A percentile compares a stretch with the other conserved stretches of the same genome.
Evolutionary conservation across 2,113 vertebrate genomes (phyloP).

Genomic region (Oncorhynchus tshawytscha): DNA sequence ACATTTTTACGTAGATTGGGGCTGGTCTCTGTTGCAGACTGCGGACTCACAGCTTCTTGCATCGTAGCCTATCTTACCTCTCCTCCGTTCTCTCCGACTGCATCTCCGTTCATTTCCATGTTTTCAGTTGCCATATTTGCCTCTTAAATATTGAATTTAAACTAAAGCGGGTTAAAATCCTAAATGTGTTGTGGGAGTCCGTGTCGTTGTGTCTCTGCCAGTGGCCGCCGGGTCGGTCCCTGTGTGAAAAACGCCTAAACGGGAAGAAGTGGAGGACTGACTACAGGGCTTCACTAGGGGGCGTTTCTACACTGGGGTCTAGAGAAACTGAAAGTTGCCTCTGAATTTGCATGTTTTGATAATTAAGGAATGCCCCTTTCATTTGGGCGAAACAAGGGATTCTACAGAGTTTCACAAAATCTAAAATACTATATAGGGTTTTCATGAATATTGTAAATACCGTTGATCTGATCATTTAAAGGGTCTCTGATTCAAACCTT

Average conservation of each 20-base stretch:
- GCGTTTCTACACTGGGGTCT: not conserved
- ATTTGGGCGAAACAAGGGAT: too few relatives aligned
- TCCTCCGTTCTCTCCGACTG: constrained; percentile 31
- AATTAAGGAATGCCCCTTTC: too few relatives aligned
- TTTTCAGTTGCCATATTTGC: constrained; percentile 53
- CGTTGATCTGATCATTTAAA: too few relatives aligned
- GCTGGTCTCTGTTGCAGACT: not conserved
- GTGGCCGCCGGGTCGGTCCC: not conserved
- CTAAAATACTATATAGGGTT: too few relatives aligned
- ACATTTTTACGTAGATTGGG: too few relatives aligned
- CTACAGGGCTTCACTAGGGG: not conserved
- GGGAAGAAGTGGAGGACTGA: not conserved
- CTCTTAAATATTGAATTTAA: not conserved
- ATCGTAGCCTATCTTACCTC: constrained; percentile 54
- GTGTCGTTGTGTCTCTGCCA: not conserved
- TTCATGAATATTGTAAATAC: too few relatives aligned
- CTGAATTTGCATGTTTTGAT: too few relatives aligned
- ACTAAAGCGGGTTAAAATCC: not conserved
- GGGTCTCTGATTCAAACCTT: too few relatives aligned
- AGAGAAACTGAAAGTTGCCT: too few relatives aligned
- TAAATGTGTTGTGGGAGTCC: not conserved
- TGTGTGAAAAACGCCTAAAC: not conserved
- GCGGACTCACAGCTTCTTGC: too few relatives aligned
- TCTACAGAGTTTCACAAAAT: too few relatives aligned
- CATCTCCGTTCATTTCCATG: constrained; percentile 67